Conservation (phyloP, 2,888 invertebrate genomes). For the Plagodis dolabraria region DNA sequence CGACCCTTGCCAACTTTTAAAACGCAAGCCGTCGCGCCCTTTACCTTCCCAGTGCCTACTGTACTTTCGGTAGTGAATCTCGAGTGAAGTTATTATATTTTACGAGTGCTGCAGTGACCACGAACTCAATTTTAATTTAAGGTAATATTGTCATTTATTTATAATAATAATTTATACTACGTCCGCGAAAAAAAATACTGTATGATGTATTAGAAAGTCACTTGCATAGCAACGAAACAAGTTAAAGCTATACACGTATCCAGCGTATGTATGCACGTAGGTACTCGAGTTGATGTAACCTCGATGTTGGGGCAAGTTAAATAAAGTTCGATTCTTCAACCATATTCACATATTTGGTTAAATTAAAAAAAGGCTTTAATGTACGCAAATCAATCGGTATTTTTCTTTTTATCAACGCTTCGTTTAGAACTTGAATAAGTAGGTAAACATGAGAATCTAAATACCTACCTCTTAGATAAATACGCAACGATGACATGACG, state of each 20-base stretch:
- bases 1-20: constrained; percentile 42
- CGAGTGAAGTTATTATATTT: constrained; percentile 73
- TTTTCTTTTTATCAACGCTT: constrained; percentile 32
- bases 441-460: constrained; percentile 12
- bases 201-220: constrained; percentile 79
- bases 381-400: constrained; percentile 39
- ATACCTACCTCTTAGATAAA: constrained; percentile 16
- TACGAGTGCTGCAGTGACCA: constrained; percentile 61
- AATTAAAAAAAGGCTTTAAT: constrained; percentile 37
- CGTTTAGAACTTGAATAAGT: constrained; percentile 12
- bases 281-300: constrained; percentile 76
- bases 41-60: constrained; percentile 11
- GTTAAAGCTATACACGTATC: constrained; percentile 70
- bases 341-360: constrained; percentile 49
- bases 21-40: constrained; percentile 22
- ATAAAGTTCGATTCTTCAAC: constrained; percentile 61
- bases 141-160: constrained; percentile 54
- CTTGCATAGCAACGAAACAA: constrained; percentile 76
- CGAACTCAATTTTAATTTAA: constrained; percentile 72
- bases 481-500: constrained; percentile 13
- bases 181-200: constrained; percentile 46
- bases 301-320: constrained; percentile 67
- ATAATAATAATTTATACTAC: constrained; percentile 22
- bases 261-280: constrained; percentile 64
- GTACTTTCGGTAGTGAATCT: constrained; percentile 57